phyloP scores from a whole-genome alignment of 2,797 vertebrate species.

The Gallinago solitaria region DNA sequence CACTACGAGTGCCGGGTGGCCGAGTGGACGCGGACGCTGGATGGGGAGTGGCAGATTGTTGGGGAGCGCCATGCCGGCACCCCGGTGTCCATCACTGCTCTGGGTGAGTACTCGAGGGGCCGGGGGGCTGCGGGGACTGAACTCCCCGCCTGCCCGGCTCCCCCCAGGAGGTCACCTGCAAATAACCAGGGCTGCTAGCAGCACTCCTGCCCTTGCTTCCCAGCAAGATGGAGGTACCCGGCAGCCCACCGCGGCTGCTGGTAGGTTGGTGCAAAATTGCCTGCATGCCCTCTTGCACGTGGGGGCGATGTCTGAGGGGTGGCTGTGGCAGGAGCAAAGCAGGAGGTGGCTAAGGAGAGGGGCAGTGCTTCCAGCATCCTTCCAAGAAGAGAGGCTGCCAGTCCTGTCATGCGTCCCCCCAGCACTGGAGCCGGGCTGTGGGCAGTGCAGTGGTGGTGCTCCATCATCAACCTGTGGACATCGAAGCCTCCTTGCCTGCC shows the following conservation, averaged over 20 bases:
- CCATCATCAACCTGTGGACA: accelerated
- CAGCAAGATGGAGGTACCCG: not conserved
- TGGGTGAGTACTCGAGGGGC: conserved; percentile 80
- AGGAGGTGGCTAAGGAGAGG: not conserved
- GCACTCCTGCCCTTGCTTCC: not conserved
- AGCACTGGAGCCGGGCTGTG: accelerated
- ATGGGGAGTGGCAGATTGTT: conserved; percentile 90
- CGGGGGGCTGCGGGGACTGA: not conserved
- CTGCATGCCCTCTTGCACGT: accelerated
- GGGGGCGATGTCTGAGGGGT: not conserved
- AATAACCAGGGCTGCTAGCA: not conserved
- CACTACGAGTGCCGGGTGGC: conserved; percentile 82
- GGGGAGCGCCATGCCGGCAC: conserved; percentile 84
- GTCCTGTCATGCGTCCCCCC: accelerated
- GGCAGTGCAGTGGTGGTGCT: not conserved
- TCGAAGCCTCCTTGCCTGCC: accelerated
- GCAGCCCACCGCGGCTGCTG: not conserved
- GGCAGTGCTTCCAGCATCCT: not conserved
- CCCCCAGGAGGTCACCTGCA: not conserved
- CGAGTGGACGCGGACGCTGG: conserved; percentile 80
- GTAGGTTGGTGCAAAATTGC: accelerated
- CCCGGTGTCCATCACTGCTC: conserved; percentile 85
- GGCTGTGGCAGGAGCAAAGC: not conserved
- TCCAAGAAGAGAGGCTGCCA: not conserved
- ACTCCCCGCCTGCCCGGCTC: accelerated